These are phyloP conservation scores for Bombus difficillimus DNA, from an alignment of 1,140 invertebrate species.

Conservation along the genomic window DNA sequence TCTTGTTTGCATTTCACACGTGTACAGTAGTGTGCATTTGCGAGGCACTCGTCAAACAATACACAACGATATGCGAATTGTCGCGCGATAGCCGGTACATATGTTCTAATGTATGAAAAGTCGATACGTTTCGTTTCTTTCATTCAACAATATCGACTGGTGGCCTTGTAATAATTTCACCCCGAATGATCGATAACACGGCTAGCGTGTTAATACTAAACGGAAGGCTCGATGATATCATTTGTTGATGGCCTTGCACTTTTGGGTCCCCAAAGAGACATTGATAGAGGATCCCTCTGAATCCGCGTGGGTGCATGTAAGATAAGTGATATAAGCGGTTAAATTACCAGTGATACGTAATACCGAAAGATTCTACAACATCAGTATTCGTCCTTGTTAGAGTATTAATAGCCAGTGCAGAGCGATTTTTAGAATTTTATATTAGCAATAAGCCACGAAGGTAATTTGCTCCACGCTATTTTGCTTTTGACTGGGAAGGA, in stretches of 20 bases:
- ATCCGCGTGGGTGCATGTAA: not conserved
- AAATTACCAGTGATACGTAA: not conserved
- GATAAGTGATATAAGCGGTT: not conserved
- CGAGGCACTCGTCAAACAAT: not conserved
- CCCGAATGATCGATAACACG: constrained; percentile 57
- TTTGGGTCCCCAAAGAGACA: constrained; percentile 1
- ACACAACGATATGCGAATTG: not conserved
- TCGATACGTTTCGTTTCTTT: constrained; percentile 44
- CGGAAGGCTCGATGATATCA: constrained; percentile 1
- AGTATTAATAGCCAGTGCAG: not conserved
- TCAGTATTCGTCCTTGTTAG: not conserved
- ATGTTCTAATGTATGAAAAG: not conserved
- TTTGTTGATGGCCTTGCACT: not conserved
- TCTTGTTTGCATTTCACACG: not conserved
- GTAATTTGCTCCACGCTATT: no score
- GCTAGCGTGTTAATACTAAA: constrained; percentile 40
- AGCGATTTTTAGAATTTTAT: not conserved
- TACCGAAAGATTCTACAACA: not conserved
- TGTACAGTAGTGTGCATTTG: not conserved
- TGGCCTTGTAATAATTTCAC: constrained; percentile 55
- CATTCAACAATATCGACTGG: constrained; percentile 51
- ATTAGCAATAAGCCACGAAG: no score
- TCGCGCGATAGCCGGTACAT: constrained; percentile 9
- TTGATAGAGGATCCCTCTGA: not conserved
- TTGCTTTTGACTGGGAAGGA: no score